Evolutionary conservation across 1,140 invertebrate genomes (phyloP), one percentile per base, ranked within the genome.

Genomic region (Scylla paramamosain): DNA sequence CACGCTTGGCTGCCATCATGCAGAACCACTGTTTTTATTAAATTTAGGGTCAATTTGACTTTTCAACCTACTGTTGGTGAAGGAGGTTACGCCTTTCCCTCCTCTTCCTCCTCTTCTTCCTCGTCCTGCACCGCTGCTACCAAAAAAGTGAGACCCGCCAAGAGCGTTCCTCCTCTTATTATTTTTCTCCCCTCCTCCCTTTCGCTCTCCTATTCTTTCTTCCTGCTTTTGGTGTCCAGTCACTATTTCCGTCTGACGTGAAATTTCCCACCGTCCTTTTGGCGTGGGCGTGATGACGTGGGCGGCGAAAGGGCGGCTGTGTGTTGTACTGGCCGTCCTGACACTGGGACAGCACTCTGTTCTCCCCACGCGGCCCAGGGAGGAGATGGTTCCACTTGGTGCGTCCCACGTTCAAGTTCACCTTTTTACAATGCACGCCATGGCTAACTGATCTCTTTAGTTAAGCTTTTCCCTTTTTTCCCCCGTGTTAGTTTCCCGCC

Each of bases 331-430:
- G 32, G 92, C 77, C 25, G 32, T 29, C 77, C 3, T 93, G 77
- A 7, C 84, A 20, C 4, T 84, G 7, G 39, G 25, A 45, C 67
- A 48, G 90, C 32, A 25, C 7, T 10, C 82, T 45, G 77, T 83
- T 46, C 46, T 84, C 10, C 25, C 92, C 32, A 86, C 92, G 31
- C 77, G 46, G 67, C 46, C 92, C 0, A 82, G 67, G 28, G 67
- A 46, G 46, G 92, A 93, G 29, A 84, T 86, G 45, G 86, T 93
- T n/a, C 92, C 92, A n/a, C 82, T 93, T 4, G 92, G 92, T 93
- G 45, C 48, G 92, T 93, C 67, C n/a, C 20, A 20, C 20, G 67
- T n/a, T n/a, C 67, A 77, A 77, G 20, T 77, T 77, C 20, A 7
- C 7, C 67, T n/a, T n/a, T n/a, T n/a, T 77, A 20, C 67, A 25